Percentiles rank a stretch among this genome's conserved stretches.
Evolutionary conservation across 2,888 invertebrate genomes (phyloP).

Genomic region (Pheosia gnoma): DNA sequence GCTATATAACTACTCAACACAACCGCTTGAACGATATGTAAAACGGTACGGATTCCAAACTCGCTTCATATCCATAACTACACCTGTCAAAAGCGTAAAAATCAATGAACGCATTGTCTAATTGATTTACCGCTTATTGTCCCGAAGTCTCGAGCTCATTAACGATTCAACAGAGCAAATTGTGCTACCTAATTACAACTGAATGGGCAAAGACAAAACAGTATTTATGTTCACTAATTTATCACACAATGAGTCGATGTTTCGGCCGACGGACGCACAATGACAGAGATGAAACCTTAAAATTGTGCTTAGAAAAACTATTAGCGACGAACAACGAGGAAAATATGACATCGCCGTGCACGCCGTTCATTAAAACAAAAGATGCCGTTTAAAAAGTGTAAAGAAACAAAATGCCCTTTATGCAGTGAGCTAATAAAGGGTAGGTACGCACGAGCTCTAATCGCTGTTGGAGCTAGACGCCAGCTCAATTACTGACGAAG

Average conservation of each 20-base stretch:
- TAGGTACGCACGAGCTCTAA: not conserved
- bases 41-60: constrained; percentile 33
- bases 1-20: constrained; percentile 32
- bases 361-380: constrained; percentile 67
- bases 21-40: constrained; percentile 24
- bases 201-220: constrained; percentile 77
- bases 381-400: constrained; percentile 59
- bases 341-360: constrained; percentile 65
- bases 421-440: constrained; percentile 65
- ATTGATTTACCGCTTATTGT: constrained; percentile 78
- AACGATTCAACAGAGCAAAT: constrained; percentile 80
- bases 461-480: constrained; percentile 25
- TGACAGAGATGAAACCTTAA: constrained; percentile 62
- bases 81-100: constrained; percentile 54
- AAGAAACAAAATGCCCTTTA: constrained; percentile 78
- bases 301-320: constrained; percentile 73
- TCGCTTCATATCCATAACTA: constrained; percentile 49
- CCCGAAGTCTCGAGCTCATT: constrained; percentile 65
- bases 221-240: constrained; percentile 82
- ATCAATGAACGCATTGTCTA: constrained; percentile 60
- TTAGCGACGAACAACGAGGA: constrained; percentile 64
- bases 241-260: constrained; percentile 79
- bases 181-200: constrained; percentile 82
- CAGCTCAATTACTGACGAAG: constrained; percentile 43
- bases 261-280: constrained; percentile 68